Percentiles rank a stretch among this genome's conserved stretches.
phyloP scores from a whole-genome alignment of 2,888 invertebrate species.

The Bombylius major region DNA sequence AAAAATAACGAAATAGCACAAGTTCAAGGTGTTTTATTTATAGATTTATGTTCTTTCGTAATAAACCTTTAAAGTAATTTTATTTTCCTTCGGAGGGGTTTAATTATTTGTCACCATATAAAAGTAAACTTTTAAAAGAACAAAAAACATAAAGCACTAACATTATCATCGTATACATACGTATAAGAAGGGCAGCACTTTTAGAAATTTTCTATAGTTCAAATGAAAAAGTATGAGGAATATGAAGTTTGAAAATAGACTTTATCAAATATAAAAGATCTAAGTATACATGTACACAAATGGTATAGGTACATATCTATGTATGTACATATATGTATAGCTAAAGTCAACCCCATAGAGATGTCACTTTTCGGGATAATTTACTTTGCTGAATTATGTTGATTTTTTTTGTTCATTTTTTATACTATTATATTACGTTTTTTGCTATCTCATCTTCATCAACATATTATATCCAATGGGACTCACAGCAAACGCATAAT shows the following conservation, averaged over 20 bases:
- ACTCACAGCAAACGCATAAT: conserved; percentile 4
- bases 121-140: not conserved
- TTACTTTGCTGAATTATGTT: conserved; percentile 9
- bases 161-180: no score
- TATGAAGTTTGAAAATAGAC: no score
- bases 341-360: not conserved
- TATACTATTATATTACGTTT: not conserved
- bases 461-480: not conserved
- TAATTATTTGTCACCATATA: conserved; percentile 12
- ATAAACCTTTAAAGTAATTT: conserved; percentile 39
- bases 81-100: conserved; percentile 19
- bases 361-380: conserved; percentile 10
- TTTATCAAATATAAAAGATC: no score
- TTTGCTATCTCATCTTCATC: not conserved
- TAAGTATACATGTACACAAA: no score
- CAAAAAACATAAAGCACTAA: no score
- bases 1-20: not conserved
- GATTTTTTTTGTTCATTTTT: conserved; percentile 4
- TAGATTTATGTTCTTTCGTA: conserved; percentile 36
- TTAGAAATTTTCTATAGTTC: no score
- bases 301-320: no score
- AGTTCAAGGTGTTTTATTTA: conserved; percentile 17
- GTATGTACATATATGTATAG: no score
- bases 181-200: no score
- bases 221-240: no score